phyloP scores from a whole-genome alignment of 2,888 invertebrate species.

The Aquatica leii region DNA sequence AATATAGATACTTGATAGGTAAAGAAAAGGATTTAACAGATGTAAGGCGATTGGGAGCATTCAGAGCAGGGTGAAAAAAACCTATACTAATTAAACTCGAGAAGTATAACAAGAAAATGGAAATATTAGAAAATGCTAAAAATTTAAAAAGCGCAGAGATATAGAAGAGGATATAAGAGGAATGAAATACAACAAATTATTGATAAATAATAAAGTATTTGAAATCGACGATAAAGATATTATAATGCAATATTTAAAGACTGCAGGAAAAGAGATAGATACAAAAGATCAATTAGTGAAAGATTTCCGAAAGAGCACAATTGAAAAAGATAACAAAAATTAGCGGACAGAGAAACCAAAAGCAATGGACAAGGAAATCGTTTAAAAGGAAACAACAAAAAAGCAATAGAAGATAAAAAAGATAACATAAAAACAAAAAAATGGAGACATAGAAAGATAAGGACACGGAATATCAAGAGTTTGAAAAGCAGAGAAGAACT shows the following conservation, averaged over 20 bases:
- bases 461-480: too few species aligned
- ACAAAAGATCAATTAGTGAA: neutral
- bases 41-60: neutral
- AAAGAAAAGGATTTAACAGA: slow-evolving; percentile 12
- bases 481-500: too few species aligned
- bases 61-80: neutral
- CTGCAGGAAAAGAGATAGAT: neutral
- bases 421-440: too few species aligned
- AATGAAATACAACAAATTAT: slow-evolving; percentile 25
- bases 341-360: neutral
- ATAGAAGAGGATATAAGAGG: slow-evolving; percentile 18
- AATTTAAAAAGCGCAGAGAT: slow-evolving; percentile 13
- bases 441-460: too few species aligned
- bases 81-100: slow-evolving; percentile 17
- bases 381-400: too few species aligned
- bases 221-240: neutral
- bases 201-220: slow-evolving; percentile 16
- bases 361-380: too few species aligned
- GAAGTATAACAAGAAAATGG: slow-evolving; percentile 19
- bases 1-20: slow-evolving; percentile 8
- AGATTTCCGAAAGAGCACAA: neutral
- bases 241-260: slow-evolving; percentile 6
- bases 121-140: slow-evolving; percentile 5
- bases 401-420: too few species aligned
- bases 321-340: neutral